Base-by-base conservation (phyloP, 2,888 invertebrate species). In the Eristalis intricaria region DNA sequence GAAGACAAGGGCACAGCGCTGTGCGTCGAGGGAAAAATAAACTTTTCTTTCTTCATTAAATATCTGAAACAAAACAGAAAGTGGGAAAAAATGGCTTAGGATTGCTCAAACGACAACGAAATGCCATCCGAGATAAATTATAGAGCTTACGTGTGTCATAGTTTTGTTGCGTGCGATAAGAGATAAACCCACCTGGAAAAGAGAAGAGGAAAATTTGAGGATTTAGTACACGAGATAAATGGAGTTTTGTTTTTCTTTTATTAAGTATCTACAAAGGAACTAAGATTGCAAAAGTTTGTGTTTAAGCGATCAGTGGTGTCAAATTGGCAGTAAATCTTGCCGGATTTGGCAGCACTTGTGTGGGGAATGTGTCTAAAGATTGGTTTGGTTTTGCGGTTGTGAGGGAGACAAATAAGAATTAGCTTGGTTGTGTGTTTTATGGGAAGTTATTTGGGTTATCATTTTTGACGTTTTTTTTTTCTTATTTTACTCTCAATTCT, bases 1-100 rank as follows among this genome's bases (percentile, higher is more conserved):
- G 19, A 19, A 50, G 50, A 50, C 50, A 50, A 50, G 1, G 19
- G n/a, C n/a, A 50, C 7, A 5, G 19, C 7, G 19, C 26, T 1
- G 3, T 26, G 50, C 2, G 4, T 5, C 32, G 50, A 5, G 50
- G 7, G 50, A 7, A 50, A 50, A 50, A 19, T 50, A 8, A 50
- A 50, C 50, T 50, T n/a, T 43, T 50, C 4, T n/a, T 50, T 50
- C 29, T 61, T 63, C 63, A 63, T 32, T 63, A 63, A 63, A 32
- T 63, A 32, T n/a, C 32, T 63, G n/a, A 32, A 60, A 26, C 58
- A 60, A 23, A 13, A 32, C 32, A 63, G 19, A 50, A 50, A 19
- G 50, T 50, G 50, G 50, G 32, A 10, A 10, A 32, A 32, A 43
- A 43, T 43, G 19, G n/a, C 43, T n/a, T 19, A 1, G n/a, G n/a